Percentiles rank a stretch among this genome's conserved stretches.
Evolutionary conservation across 2,888 invertebrate species (phyloP).

Genomic region (Leucoptera coffeella): DNA sequence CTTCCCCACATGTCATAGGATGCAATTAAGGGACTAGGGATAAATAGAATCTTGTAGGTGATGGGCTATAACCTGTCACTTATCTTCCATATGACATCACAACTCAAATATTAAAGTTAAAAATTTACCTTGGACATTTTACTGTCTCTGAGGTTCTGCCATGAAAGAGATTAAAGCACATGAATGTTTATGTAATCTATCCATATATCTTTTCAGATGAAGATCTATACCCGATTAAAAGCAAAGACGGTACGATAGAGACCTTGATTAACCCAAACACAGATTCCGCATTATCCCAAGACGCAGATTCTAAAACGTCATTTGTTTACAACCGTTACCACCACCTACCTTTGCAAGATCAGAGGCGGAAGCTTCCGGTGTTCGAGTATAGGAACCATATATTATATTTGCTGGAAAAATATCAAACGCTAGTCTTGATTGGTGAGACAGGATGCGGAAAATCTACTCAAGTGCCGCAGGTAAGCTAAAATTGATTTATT

Average conservation of each 20-base stretch:
- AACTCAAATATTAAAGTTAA: no score
- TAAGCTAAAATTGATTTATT: no score
- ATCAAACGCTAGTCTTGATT: conserved; percentile 80
- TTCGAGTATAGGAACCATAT: conserved; percentile 82
- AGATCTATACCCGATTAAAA: conserved; percentile 26
- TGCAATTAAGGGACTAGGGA: no score
- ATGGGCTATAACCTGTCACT: no score
- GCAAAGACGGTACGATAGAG: conserved; percentile 30
- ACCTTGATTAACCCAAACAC: conserved; percentile 28
- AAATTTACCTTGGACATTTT: no score
- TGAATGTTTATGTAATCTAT: no score
- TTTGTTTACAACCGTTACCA: conserved; percentile 83
- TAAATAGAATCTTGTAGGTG: no score
- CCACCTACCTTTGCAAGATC: conserved; percentile 76
- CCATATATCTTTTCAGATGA: no score
- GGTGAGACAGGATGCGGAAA: conserved; percentile 97
- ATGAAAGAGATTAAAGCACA: no score
- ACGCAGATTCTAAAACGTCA: conserved; percentile 55
- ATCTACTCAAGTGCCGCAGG: conserved; percentile 93
- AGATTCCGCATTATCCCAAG: conserved; percentile 35
- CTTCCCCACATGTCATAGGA: no score
- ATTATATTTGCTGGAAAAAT: conserved; percentile 60
- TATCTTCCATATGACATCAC: no score
- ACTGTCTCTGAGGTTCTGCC: no score
- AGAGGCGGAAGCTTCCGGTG: conserved; percentile 81